Evolutionary conservation across 2,113 vertebrate species (phyloP).

Genomic region (Bubo bubo): DNA sequence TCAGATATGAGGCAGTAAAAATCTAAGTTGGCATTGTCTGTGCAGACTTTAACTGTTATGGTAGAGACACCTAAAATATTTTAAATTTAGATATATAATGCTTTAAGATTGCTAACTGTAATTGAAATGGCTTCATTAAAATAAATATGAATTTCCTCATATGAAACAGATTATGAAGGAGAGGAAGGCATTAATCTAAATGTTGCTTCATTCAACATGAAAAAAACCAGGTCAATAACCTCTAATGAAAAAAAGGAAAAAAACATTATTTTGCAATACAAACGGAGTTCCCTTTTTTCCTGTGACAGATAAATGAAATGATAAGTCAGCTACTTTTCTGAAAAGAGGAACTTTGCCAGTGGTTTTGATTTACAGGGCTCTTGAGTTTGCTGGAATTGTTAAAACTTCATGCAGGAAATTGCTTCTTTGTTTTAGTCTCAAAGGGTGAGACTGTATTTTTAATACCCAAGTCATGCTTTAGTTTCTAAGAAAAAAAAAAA

Average conservation of each 20-base stretch:
- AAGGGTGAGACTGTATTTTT: background rate
- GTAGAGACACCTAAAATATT: background rate
- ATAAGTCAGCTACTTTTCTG: background rate
- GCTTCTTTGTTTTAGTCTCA: background rate
- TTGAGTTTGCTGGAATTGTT: background rate
- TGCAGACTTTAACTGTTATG: background rate
- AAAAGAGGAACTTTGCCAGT: conserved; percentile 9
- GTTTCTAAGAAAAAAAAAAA: background rate
- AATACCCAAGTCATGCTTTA: background rate
- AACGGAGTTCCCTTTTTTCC: conserved; percentile 13
- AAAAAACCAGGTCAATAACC: background rate
- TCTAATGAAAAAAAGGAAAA: background rate
- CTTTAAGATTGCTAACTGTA: background rate
- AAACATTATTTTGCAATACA: background rate
- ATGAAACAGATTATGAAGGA: background rate
- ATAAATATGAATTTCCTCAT: background rate
- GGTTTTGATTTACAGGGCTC: conserved; percentile 15
- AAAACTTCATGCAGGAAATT: background rate
- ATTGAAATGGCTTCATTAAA: background rate
- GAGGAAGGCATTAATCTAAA: background rate
- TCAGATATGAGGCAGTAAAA: background rate
- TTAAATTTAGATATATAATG: background rate
- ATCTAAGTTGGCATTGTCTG: background rate
- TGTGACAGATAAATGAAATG: background rate
- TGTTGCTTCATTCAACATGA: background rate